Base-by-base conservation (phyloP, 2,888 invertebrate genomes). In the Hirtodrosophila trivittata region DNA sequence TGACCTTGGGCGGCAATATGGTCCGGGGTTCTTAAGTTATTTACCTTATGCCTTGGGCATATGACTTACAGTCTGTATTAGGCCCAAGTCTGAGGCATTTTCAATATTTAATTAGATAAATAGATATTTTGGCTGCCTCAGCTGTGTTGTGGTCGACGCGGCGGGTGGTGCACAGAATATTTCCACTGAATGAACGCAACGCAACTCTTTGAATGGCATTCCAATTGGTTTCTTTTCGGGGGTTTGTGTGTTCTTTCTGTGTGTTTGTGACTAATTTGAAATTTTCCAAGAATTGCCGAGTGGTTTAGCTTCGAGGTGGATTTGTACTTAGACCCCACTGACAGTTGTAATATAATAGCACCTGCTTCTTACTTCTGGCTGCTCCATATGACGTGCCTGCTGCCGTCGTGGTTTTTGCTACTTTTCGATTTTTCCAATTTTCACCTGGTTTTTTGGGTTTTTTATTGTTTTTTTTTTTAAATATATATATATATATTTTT, bases 371-470 rank as follows among this genome's bases (percentile, higher is more conserved):
- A 28, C 14, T 13, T n/a, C 26, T 18, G 26, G 9, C 28, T 35
- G 62, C 57, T 38, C 57, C 6, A 6, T 46, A 42, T 65, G 58
- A 52, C 65, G 50, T 46, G 49, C 13, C 38, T 35, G 5, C 16
- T 32, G 28, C 25, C 8, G 18, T 16, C 13, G 32, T 7, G 10
- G 35, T 33, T 18, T 30, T 55, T 28, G 37, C 46, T 47, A 58
- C 43, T 66, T 66, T 41, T 55, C 57, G 39, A 38, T 59, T 65
- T 49, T 43, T 45, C 52, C 62, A 72, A 78, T 77, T 70, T 77
- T 64, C 71, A 57, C 63, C 65, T 82, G 43, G 54, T 64, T 55
- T 69, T 49, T 47, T 10, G n/a, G 18, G 38, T 12, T 35, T 26
- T 25, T 12, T 35, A 0, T 16, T 41, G 18, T 8, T 12, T 35